Conservation (phyloP, 2,797 vertebrate species). For the Tiaroga cobitis region DNA sequence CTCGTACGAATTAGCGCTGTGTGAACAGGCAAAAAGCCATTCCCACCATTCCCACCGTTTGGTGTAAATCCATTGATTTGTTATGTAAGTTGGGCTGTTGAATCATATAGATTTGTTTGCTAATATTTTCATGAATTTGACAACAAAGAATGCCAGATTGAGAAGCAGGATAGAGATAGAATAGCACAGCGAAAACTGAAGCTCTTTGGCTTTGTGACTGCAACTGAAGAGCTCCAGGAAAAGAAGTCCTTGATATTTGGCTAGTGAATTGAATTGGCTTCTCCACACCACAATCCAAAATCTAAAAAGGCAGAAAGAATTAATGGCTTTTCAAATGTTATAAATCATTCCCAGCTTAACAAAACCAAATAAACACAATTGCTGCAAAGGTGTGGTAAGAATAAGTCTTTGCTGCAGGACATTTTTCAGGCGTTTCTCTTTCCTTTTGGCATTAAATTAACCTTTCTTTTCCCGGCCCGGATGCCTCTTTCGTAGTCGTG, state of each 20-base stretch:
- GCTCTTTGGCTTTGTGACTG: slow-evolving; percentile 13
- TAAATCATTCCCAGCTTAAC: slow-evolving; percentile 60
- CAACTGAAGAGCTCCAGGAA: slow-evolving; percentile 42
- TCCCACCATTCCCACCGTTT: neutral
- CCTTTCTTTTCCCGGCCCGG: slow-evolving; percentile 47
- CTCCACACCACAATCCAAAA: slow-evolving; percentile 42
- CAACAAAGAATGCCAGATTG: neutral
- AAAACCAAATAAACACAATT: slow-evolving; percentile 60
- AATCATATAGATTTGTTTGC: neutral
- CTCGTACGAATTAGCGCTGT: too few species aligned
- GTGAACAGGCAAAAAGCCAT: neutral
- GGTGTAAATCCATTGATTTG: neutral
- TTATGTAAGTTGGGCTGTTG: neutral
- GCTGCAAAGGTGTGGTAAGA: slow-evolving; percentile 27
- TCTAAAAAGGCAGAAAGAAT: slow-evolving; percentile 58
- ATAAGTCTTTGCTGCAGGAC: slow-evolving; percentile 39
- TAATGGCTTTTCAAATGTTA: slow-evolving; percentile 60
- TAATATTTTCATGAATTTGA: neutral
- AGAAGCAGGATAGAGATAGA: neutral
- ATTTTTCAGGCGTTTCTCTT: slow-evolving; percentile 37
- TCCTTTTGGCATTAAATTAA: slow-evolving; percentile 51
- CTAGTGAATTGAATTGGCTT: slow-evolving; percentile 58
- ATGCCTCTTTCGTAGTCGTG: slow-evolving; percentile 24
- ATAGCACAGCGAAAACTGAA: neutral
- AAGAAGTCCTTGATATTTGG: slow-evolving; percentile 57